Conservation (phyloP, 2,797 vertebrate species). For the Hirundo rustica region DNA sequence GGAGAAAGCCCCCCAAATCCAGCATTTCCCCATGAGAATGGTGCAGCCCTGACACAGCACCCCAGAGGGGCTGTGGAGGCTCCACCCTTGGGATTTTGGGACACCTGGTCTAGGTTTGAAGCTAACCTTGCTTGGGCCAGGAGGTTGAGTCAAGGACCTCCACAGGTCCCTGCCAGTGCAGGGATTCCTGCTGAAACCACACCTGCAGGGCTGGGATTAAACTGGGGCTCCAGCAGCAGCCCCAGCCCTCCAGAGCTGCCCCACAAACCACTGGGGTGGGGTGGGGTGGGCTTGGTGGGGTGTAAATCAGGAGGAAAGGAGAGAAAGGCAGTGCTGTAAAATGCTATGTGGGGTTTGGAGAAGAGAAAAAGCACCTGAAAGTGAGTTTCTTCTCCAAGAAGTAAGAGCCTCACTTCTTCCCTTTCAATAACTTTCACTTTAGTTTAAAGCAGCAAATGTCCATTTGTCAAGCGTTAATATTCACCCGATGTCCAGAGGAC, state of each 20-base stretch:
- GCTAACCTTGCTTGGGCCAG: not conserved
- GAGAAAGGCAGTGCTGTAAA: not conserved
- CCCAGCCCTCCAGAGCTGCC: not conserved
- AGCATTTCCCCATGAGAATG: not conserved
- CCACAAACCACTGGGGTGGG: not conserved
- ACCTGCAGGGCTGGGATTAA: not conserved
- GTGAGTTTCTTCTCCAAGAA: not conserved
- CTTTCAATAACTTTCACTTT: conserved; percentile 46
- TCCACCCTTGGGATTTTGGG: not conserved
- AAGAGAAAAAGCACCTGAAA: not conserved
- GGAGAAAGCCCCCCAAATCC: not conserved
- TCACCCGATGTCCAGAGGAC: conserved; percentile 72
- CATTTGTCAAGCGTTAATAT: conserved; percentile 71
- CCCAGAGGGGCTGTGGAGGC: not conserved
- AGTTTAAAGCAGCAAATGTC: conserved; percentile 48
- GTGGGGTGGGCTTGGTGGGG: not conserved
- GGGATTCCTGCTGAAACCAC: rapidly evolving
- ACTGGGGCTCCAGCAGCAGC: not conserved
- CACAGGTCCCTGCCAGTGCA: rapidly evolving
- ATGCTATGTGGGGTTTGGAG: not conserved
- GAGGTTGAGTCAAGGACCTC: not conserved
- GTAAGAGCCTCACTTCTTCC: not conserved
- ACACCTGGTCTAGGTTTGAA: not conserved
- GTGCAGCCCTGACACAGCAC: not conserved
- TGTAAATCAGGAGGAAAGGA: not conserved